These are phyloP conservation scores for Gymnocephalus cernua DNA, from an alignment of 2,113 vertebrate species.

Conservation along the genomic window DNA sequence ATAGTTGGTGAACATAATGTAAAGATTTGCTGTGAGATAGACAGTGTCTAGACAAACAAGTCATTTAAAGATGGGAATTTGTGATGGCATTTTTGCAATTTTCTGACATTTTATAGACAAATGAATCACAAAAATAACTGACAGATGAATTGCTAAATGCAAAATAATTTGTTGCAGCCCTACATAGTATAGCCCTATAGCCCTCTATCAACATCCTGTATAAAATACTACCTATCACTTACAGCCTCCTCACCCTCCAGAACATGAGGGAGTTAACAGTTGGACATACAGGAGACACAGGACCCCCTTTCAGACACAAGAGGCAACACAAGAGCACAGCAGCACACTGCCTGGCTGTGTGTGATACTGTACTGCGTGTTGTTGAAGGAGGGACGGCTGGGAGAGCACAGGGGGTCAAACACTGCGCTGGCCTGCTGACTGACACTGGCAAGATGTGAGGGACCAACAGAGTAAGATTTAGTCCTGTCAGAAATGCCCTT, in stretches of 20 bases:
- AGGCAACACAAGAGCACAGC: conserved; percentile 39
- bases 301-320: conserved; percentile 18
- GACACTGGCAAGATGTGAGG: conserved; percentile 3
- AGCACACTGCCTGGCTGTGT: conserved; percentile 44
- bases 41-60: background rate
- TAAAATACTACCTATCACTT: background rate
- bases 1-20: background rate
- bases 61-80: background rate
- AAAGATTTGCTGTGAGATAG: background rate
- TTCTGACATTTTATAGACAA: background rate
- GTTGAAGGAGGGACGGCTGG: background rate
- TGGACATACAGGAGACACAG: conserved; percentile 29
- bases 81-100: background rate
- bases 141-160: background rate
- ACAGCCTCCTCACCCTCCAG: background rate
- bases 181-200: background rate
- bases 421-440: background rate
- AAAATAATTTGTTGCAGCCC: background rate
- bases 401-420: conserved; percentile 14
- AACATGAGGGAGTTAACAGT: conserved; percentile 21
- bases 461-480: conserved; percentile 10
- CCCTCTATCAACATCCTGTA: background rate
- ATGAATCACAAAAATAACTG: background rate
- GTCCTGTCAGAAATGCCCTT: conserved; percentile 24
- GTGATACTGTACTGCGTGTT: background rate